These are phyloP conservation scores for Physeter macrocephalus DNA, from an alignment of 2,113 vertebrate species.

Conservation along the genomic window DNA sequence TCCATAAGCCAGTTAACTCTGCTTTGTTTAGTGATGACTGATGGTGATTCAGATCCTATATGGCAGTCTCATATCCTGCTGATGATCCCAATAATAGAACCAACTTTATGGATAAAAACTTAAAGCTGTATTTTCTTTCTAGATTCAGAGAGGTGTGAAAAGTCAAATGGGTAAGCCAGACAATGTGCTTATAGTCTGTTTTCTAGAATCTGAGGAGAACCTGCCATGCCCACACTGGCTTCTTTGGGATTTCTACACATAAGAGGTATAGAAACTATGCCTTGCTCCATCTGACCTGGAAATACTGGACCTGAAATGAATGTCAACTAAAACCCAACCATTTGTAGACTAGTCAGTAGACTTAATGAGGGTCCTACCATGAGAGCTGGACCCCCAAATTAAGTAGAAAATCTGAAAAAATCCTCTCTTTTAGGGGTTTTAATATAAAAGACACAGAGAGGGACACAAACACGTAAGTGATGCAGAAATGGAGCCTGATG, in stretches of 20 bases:
- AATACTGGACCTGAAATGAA: not conserved
- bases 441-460: not conserved
- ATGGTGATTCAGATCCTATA: not conserved
- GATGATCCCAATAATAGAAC: not conserved
- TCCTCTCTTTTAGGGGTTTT: not conserved
- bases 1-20: not conserved
- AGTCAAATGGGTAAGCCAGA: not conserved
- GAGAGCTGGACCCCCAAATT: not conserved
- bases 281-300: not conserved
- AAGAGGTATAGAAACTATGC: not conserved
- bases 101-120: not conserved
- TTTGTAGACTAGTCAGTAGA: not conserved
- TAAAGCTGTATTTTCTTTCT: not conserved
- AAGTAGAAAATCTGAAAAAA: not conserved
- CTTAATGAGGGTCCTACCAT: not conserved
- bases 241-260: not conserved
- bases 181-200: not conserved
- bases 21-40: constrained; percentile 17
- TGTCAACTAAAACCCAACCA: not conserved
- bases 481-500: not conserved
- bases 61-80: not conserved
- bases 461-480: not conserved
- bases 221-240: not conserved
- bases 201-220: not conserved
- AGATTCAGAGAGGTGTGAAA: not conserved